Base-by-base conservation (phyloP, 2,113 vertebrate genomes). In the Podilymbus podiceps region DNA sequence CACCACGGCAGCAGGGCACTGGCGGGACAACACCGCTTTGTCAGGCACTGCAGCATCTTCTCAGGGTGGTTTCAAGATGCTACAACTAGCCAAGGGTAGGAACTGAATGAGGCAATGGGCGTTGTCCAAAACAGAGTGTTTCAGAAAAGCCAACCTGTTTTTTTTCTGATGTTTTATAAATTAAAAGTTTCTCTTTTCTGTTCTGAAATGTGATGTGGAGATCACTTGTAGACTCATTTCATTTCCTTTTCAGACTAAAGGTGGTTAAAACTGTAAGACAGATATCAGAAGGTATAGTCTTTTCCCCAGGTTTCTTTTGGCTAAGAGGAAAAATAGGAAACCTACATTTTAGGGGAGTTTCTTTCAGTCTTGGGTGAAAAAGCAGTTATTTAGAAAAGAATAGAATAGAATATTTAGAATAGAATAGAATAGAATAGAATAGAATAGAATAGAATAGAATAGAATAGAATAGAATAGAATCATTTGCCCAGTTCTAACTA, bases 21-120 rank as follows among this genome's bases (percentile, higher is more conserved):
- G 46, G 31, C 6, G 3, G 31, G 46, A 23, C 46, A n/a, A 23
- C 2, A 2, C 9, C 1, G 0, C 38, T 58, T 11, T 60, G 13
- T 25, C 58, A 84, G 52, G 40, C 59, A 21, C 52, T 12, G 21
- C 30, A 31, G 1, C 0, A 3, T 59, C 56, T 19, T 31, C 63
- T n/a, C 64, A 28, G 50, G 8, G n/a, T 64, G 38, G 4, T 50
- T 55, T 67, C 42, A 13, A 30, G 47, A 15, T 27, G 8, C 33
- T 50, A 40, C 27, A 12, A 5, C 27, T 12, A 60, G 30, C 4
- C 52, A 50, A 50, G 15, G 28, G 30, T 27, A 74, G 46, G 12
- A 71, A 59, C 16, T 27, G 30, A 64, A 64, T 14, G 20, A 77
- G 38, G 24, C 30, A 67, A 67, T 0, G 1, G 35, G 33, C 21